Evolutionary conservation across 2,797 vertebrate species (phyloP), one percentile per base, ranked within the genome.

Genomic region (Oreochromis grahami): DNA sequence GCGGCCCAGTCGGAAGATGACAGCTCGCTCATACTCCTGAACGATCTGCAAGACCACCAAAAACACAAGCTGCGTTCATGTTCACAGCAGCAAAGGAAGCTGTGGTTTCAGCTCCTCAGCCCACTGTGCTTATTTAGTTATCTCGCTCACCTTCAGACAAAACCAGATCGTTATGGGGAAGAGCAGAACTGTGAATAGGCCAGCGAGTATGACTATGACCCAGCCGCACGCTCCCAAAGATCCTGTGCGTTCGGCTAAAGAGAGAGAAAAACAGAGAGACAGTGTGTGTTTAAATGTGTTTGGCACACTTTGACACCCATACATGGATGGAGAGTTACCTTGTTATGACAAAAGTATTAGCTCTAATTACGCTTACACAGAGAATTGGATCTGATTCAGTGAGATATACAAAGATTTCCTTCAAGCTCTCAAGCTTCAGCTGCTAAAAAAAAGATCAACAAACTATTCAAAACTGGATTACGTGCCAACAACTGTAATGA

Each of bases 81-180:
- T 81, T 55, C 68, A 80, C 1, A 45, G 29, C 24, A 41, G 3
- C 12, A 21, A 26, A 81, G 13, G 26, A 77, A 81, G 48, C 21
- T 2, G 2, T 6, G 3, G 17, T 38, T 82, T 74, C 5, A 78
- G 24, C 5, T 52, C 4, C 51, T 77, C 3, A 14, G 50, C 10
- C 6, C 8, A 55, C 4, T 32, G 19, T 41, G 12, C 6, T 14
- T n/a, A 24, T 24, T 63, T 29, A 29, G 3, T 15, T 21, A 51
- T 53, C 19, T 52, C 15, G 51, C 77, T 95, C 94, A 98, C 98
- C 97, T 98, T 99, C 26, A 98, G 43, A 87, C 97, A 97, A 55
- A 97, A 92, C 96, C 97, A 98, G 90, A 98, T 91, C 48, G 97
- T 97, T 87, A 99, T 0, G 2, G 97, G 97, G 83, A 97, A 97